Evolutionary conservation across 2,797 vertebrate species (phyloP), one percentile per base, ranked within the genome.

Genomic region (Xenopus petersii): DNA sequence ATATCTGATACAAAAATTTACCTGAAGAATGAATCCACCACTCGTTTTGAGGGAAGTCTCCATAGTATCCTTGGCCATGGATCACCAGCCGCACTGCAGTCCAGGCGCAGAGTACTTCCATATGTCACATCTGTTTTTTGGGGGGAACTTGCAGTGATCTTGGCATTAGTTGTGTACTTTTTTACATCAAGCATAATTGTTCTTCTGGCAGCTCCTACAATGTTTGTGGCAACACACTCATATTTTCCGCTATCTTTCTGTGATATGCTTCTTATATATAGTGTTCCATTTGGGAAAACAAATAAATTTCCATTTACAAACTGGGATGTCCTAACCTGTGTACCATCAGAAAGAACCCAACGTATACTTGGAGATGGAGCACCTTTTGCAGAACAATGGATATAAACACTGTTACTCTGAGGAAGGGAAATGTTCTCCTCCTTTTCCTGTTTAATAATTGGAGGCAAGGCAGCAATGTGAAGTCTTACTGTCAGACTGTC

Each of bases 211-310:
- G 88, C 82, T 2, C 93, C 94, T 65, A 94, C 86, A 4, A 81
- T 62, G 51, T 94, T 98, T 71, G 88, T 89, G 7, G 93, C 95
- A 65, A 88, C 84, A 61, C 97, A 98, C 77, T 95, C 89, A 0
- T 98, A 98, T 61, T 70, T 90, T 5, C 96, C 96, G 1, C 86
- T 84, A 74, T 97, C 89, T 30, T 71, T 84, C 0, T 77, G 81
- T 2, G 85, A 82, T 0, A 94, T 55, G 0, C 81, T 85, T 13
- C 84, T 89, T 68, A 98, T 88, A 74, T 91, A 86, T 0, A 98
- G 91, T 0, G 97, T 98, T 7, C 97, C 97, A 8, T 98, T 98
- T 64, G 94, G 94, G 80, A 97, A 96, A 65, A 97, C 93, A 49
- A 90, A 86, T 0, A 90, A 70, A 81, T 94, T 94, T 10, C 90